Evolutionary conservation across 1,140 invertebrate genomes (phyloP).

Genomic region (Bombus huntii): DNA sequence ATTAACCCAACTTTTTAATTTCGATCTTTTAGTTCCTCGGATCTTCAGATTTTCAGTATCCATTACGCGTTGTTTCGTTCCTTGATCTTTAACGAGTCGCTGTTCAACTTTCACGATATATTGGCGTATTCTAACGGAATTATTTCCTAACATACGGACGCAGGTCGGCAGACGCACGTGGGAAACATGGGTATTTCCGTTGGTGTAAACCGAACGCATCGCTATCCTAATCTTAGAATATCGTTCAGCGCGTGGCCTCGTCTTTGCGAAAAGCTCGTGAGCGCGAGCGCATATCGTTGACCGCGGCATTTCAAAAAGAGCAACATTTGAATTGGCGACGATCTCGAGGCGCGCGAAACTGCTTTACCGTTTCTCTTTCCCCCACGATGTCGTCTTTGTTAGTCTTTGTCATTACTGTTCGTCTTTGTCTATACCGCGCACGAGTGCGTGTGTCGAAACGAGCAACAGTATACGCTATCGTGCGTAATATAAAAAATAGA

Average conservation of each 20-base stretch:
- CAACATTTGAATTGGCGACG: constrained; percentile 20
- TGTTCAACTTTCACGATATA: background rate
- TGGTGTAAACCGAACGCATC: background rate
- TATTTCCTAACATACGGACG: background rate
- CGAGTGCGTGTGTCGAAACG: too few species aligned
- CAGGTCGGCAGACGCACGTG: background rate
- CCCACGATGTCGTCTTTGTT: too few species aligned
- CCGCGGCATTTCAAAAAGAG: constrained; percentile 48
- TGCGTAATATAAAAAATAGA: too few species aligned
- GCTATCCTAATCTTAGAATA: constrained; percentile 43
- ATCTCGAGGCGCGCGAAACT: constrained; percentile 14
- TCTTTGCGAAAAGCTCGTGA: background rate
- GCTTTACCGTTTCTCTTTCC: background rate
- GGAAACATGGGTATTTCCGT: constrained; percentile 10
- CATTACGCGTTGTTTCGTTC: too few species aligned
- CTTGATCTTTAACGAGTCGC: background rate
- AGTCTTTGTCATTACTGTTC: background rate
- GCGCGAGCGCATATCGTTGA: too few species aligned
- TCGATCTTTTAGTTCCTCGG: too few species aligned
- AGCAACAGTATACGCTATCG: too few species aligned
- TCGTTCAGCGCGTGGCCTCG: constrained; percentile 5
- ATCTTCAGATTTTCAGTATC: too few species aligned
- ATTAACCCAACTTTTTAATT: too few species aligned
- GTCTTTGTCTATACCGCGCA: background rate
- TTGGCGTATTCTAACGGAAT: background rate